Conservation (phyloP, 2,888 invertebrate species). For the Lasius platythorax region DNA sequence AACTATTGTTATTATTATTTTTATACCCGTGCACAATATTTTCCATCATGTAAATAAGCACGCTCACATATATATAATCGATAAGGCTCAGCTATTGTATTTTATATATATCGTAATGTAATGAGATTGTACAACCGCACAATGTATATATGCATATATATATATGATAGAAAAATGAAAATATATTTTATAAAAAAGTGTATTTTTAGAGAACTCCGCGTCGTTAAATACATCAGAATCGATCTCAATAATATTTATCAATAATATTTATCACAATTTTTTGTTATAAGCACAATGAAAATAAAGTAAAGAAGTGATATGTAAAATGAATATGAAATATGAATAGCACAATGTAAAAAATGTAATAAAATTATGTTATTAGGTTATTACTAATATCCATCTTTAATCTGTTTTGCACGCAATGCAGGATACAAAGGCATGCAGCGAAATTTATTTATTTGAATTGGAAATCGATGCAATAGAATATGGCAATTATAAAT, state of each 20-base stretch:
- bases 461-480: too few species aligned
- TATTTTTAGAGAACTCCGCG: conserved; percentile 51
- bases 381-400: conserved; percentile 39
- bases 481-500: too few species aligned
- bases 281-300: neutral
- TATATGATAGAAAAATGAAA: neutral
- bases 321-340: neutral
- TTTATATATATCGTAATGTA: neutral
- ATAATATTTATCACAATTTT: conserved; percentile 3
- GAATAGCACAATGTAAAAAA: neutral
- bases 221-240: conserved; percentile 14
- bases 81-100: neutral
- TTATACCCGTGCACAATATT: neutral
- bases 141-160: conserved; percentile 11
- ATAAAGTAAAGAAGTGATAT: conserved; percentile 16
- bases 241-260: conserved; percentile 19
- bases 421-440: neutral
- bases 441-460: too few species aligned
- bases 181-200: neutral
- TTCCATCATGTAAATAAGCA: conserved; percentile 70
- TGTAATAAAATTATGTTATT: conserved; percentile 54
- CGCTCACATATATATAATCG: conserved; percentile 16
- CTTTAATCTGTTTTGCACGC: neutral
- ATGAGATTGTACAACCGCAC: neutral
- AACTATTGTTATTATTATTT: neutral